Evolutionary conservation across 1,140 invertebrate species (phyloP).

Genomic region (Hycleus phaleratus): DNA sequence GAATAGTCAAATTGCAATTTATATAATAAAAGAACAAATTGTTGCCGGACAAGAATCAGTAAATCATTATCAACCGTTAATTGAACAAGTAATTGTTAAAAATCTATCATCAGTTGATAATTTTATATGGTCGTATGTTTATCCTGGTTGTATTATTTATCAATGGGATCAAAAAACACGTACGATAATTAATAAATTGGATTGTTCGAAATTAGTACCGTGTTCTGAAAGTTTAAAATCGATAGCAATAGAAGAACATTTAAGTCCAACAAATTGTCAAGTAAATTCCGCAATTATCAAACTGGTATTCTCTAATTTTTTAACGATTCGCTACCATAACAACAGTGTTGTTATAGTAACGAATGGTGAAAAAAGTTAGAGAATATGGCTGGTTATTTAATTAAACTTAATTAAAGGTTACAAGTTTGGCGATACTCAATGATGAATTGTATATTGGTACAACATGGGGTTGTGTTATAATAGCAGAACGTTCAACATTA

Average conservation of each 20-base stretch:
- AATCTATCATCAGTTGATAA: constrained; percentile 52
- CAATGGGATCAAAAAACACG: constrained; percentile 67
- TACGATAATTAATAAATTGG: constrained; percentile 68
- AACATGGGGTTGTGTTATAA: constrained; percentile 84
- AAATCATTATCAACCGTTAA: constrained; percentile 50
- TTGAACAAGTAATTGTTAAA: constrained; percentile 55
- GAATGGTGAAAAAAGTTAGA: not conserved
- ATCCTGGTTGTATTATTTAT: constrained; percentile 74
- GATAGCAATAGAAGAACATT: constrained; percentile 82
- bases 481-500: constrained; percentile 71
- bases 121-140: constrained; percentile 70
- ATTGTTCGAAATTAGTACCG: constrained; percentile 85
- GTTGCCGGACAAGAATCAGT: constrained; percentile 54
- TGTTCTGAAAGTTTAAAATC: constrained; percentile 88
- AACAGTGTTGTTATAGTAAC: no score
- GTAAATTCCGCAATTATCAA: constrained; percentile 36
- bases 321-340: no score
- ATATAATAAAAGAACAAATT: constrained; percentile 48
- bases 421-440: constrained; percentile 62
- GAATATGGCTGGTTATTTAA: not conserved
- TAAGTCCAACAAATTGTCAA: constrained; percentile 70
- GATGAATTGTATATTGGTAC: constrained; percentile 80
- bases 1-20: constrained; percentile 64
- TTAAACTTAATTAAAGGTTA: constrained; percentile 50
- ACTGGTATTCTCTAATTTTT: no score